Evolutionary conservation across 2,888 invertebrate species (phyloP).

Genomic region (Erebia aethiops): DNA sequence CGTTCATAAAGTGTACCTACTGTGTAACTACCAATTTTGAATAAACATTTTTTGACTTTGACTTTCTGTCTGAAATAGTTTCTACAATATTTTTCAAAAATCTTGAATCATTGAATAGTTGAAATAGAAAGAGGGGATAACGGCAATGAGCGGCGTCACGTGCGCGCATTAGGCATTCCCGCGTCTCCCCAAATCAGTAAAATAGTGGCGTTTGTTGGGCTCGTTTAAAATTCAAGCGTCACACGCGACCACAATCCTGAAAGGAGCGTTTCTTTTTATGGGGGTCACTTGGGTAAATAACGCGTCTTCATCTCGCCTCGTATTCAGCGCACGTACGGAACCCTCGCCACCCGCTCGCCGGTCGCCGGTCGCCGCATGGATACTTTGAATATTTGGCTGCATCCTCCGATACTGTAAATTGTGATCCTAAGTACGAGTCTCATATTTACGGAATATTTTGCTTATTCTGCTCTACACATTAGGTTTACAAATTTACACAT

Average conservation of each 20-base stretch:
- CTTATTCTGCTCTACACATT: background rate
- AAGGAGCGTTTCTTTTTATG: conserved; percentile 66
- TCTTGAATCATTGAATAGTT: background rate
- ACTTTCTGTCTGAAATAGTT: too few species aligned
- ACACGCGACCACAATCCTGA: conserved; percentile 58
- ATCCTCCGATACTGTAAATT: conserved; percentile 15
- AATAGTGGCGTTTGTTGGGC: conserved; percentile 52
- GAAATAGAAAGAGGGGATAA: background rate
- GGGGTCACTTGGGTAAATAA: conserved; percentile 75
- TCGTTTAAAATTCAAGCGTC: conserved; percentile 71
- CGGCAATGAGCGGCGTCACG: conserved; percentile 16
- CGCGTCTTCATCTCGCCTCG: conserved; percentile 57
- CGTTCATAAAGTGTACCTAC: too few species aligned
- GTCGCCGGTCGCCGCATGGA: conserved; percentile 12
- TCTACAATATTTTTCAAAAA: too few species aligned
- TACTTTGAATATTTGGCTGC: conserved; percentile 4
- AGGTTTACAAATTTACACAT: background rate
- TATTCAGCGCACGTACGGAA: conserved; percentile 37
- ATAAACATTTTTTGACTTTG: too few species aligned
- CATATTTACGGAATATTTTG: conserved; percentile 11
- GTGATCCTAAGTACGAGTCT: conserved; percentile 3
- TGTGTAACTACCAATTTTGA: too few species aligned
- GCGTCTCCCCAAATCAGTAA: conserved; percentile 57
- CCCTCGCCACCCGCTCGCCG: conserved; percentile 20
- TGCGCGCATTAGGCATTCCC: conserved; percentile 46